These are phyloP conservation scores for Grammomys surdaster DNA, from an alignment of 2,113 vertebrate genomes.

Conservation along the genomic window DNA sequence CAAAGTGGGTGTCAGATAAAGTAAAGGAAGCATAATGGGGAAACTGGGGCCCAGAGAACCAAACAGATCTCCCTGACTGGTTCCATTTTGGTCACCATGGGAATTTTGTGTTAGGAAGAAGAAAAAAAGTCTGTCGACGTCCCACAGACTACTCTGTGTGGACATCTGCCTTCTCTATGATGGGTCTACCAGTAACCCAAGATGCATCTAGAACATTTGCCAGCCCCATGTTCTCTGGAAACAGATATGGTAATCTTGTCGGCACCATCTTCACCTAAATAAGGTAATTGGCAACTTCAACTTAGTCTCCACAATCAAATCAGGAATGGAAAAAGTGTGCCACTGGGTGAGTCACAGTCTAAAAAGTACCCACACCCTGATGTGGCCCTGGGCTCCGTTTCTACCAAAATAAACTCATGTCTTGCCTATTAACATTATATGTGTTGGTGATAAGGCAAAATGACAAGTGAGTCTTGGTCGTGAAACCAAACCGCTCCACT, in stretches of 20 bases:
- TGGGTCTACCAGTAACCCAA: background rate
- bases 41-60: background rate
- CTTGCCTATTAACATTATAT: slow-evolving; percentile 36
- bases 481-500: background rate
- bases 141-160: background rate
- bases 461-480: background rate
- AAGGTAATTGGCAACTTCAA: slow-evolving; percentile 54
- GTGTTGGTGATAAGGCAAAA: background rate
- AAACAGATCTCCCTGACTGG: fast-evolving
- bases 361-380: slow-evolving; percentile 44
- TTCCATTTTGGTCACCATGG: fast-evolving
- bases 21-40: background rate
- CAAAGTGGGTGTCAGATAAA: background rate
- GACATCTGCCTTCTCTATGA: background rate
- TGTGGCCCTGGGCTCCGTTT: slow-evolving; percentile 35
- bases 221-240: slow-evolving; percentile 69
- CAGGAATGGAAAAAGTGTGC: slow-evolving; percentile 70
- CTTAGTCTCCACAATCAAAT: slow-evolving; percentile 18
- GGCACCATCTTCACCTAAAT: slow-evolving; percentile 60
- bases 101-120: background rate
- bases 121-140: background rate
- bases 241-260: slow-evolving; percentile 62
- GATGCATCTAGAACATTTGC: background rate
- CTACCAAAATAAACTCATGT: slow-evolving; percentile 42
- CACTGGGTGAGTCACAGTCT: slow-evolving; percentile 70